Percentiles rank a stretch among this genome's conserved stretches.
phyloP scores from a whole-genome alignment of 2,113 vertebrate genomes.

The Cephalopterus ornatus region DNA sequence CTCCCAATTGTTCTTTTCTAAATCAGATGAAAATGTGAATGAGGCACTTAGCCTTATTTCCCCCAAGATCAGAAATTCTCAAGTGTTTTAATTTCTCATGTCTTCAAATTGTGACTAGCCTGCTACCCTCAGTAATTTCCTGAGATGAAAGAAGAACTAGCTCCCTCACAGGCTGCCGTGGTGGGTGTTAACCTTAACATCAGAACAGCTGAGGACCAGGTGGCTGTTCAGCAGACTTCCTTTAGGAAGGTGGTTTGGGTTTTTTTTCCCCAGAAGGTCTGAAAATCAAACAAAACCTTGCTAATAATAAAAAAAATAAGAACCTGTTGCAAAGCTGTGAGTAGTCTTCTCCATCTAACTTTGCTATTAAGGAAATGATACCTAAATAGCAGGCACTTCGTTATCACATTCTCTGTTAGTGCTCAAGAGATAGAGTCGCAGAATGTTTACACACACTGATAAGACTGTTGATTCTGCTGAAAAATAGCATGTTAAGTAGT shows the following conservation, averaged over 20 bases:
- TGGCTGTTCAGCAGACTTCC: background rate
- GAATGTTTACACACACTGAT: conserved; percentile 65
- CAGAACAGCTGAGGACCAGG: background rate
- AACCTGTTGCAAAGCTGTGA: background rate
- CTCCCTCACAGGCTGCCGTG: background rate
- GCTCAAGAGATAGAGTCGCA: conserved; percentile 35
- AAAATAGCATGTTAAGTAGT: conserved; percentile 47
- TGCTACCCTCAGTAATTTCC: background rate
- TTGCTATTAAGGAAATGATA: conserved; percentile 13
- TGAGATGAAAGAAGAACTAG: background rate
- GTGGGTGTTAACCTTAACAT: background rate
- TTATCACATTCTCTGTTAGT: conserved; percentile 38
- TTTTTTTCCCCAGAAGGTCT: background rate
- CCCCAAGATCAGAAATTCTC: background rate
- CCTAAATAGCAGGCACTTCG: conserved; percentile 57
- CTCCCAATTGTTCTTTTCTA: background rate
- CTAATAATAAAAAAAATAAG: background rate
- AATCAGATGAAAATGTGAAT: background rate
- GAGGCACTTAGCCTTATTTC: background rate
- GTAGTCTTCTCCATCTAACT: background rate
- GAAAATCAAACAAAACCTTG: conserved; percentile 1
- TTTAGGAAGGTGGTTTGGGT: background rate
- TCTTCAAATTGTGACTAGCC: background rate
- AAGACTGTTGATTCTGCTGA: conserved; percentile 61
- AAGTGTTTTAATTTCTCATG: conserved; percentile 2